Conservation (phyloP, 2,113 vertebrate species). For the Rousettus leschenaultii region DNA sequence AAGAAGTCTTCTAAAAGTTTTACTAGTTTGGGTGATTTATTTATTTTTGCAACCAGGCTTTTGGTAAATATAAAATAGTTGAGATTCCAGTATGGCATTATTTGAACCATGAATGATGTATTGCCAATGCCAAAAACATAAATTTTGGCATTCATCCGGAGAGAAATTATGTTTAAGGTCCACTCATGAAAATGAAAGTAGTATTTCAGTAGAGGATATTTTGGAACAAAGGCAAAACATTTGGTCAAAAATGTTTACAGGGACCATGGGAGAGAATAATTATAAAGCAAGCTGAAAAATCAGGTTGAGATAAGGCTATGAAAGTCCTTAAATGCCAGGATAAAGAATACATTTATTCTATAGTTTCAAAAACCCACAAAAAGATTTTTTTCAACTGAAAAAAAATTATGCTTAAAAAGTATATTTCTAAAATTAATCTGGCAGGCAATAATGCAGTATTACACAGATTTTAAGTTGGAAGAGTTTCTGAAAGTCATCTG, state of each 20-base stretch:
- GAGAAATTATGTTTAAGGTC: background rate
- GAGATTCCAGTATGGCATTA: background rate
- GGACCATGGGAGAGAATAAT: background rate
- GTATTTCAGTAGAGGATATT: background rate
- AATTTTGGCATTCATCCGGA: background rate
- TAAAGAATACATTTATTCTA: background rate
- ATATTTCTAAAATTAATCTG: constrained; percentile 35
- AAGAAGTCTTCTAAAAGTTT: background rate
- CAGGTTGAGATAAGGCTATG: background rate
- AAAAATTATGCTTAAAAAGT: background rate
- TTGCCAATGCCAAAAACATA: background rate
- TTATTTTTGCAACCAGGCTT: background rate
- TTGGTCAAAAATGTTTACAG: background rate
- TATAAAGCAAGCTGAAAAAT: background rate
- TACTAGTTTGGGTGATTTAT: background rate
- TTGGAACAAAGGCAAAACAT: background rate
- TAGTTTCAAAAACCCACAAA: background rate
- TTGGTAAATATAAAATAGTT: background rate
- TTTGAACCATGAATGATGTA: background rate
- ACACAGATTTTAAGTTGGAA: background rate
- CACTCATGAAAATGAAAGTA: background rate
- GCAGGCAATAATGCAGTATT: background rate
- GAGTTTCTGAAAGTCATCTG: background rate
- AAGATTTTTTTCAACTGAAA: background rate
- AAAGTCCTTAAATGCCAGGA: background rate